Evolutionary conservation across 2,797 vertebrate species (phyloP).

Genomic region (Spheniscus humboldti): DNA sequence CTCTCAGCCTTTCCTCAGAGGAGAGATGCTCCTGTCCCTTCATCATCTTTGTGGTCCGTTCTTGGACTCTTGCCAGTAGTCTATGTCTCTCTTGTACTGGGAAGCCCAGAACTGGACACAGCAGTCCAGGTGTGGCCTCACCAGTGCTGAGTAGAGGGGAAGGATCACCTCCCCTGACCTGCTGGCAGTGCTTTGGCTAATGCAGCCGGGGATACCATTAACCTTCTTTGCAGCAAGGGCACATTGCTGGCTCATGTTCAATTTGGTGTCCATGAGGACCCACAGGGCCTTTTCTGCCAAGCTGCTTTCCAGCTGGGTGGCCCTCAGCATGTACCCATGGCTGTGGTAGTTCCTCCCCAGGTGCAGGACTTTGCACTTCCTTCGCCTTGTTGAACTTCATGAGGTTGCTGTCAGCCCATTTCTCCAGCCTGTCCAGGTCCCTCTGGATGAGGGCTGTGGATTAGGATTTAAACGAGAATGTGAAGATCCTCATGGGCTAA

Average conservation of each 20-base stretch:
- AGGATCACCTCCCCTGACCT: neutral
- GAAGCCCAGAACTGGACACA: neutral
- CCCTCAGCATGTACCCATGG: neutral
- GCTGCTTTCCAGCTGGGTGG: neutral
- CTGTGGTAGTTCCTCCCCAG: neutral
- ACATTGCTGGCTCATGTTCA: accelerated
- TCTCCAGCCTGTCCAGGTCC: neutral
- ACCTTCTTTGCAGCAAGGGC: neutral
- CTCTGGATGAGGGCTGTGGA: neutral
- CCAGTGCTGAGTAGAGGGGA: neutral
- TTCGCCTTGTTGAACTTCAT: neutral
- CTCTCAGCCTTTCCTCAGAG: neutral
- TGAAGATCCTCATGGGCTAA: neutral
- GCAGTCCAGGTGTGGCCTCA: neutral
- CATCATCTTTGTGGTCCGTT: accelerated
- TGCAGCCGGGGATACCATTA: accelerated
- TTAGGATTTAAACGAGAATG: neutral
- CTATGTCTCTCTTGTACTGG: neutral
- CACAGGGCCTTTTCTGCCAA: neutral
- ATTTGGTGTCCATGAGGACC: neutral
- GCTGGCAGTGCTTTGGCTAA: neutral
- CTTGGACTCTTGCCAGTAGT: neutral
- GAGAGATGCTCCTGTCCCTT: neutral
- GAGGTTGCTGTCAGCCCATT: neutral
- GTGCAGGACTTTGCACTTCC: neutral